Evolutionary conservation across 2,797 vertebrate species (phyloP).

Genomic region (Leptoclinus maculatus): DNA sequence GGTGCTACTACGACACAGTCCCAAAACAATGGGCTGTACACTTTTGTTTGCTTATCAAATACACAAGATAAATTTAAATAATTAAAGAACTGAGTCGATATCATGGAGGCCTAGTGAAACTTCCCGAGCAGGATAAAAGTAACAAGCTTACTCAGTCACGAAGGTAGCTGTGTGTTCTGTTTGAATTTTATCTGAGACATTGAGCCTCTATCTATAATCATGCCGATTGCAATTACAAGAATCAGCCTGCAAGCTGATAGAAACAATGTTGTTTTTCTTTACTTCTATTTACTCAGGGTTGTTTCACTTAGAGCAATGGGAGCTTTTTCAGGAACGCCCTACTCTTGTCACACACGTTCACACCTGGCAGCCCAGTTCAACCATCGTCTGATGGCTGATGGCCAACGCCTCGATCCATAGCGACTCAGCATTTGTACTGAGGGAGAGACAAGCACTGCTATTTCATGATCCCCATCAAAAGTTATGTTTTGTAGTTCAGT

Average conservation of each 20-base stretch:
- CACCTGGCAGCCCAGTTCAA: conserved; percentile 11
- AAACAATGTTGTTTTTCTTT: not conserved
- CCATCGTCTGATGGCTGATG: conserved; percentile 7
- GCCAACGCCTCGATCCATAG: not conserved
- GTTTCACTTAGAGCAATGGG: not conserved
- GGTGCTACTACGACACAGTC: not conserved
- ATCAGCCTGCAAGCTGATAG: not conserved
- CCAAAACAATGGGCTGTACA: not conserved
- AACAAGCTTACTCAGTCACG: not conserved
- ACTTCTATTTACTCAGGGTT: conserved; percentile 11
- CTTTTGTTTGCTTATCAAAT: conserved; percentile 24
- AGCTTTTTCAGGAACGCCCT: conserved; percentile 3
- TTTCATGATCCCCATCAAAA: not conserved
- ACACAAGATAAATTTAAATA: conserved; percentile 8
- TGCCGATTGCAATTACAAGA: not conserved
- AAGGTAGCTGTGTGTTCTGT: not conserved
- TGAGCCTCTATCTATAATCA: not conserved
- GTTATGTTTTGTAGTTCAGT: not conserved
- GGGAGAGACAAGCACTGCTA: not conserved
- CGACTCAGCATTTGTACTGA: not conserved
- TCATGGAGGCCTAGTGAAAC: not conserved
- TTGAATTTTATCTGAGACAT: not conserved
- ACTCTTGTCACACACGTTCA: not conserved
- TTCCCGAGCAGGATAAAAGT: not conserved
- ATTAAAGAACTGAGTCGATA: not conserved